Conservation (phyloP, 2,797 vertebrate genomes). For the Coreius guichenoti region DNA sequence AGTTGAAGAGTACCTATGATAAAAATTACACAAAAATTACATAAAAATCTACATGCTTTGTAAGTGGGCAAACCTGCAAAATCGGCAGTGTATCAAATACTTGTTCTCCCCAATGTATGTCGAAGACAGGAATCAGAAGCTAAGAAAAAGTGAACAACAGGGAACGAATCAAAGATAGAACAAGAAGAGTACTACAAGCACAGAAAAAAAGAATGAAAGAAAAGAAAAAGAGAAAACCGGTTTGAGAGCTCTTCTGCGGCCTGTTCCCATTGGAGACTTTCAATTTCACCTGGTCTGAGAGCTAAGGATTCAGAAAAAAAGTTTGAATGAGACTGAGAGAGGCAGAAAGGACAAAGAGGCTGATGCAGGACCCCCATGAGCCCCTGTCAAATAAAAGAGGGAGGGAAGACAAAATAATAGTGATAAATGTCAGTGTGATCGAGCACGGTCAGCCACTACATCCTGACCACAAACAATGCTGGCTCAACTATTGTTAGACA, state of each 20-base stretch:
- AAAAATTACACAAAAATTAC: too few relatives aligned
- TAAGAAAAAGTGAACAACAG: not conserved
- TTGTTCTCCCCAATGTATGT: too few relatives aligned
- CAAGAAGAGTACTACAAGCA: not conserved
- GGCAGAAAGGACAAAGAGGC: conserved; percentile 49
- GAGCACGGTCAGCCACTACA: conserved; percentile 32
- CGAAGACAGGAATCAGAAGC: not conserved
- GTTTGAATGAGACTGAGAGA: conserved; percentile 59
- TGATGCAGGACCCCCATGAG: conserved; percentile 62
- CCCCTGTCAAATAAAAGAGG: conserved; percentile 68
- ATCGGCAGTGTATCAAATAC: too few relatives aligned
- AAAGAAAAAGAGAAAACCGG: not conserved
- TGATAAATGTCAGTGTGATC: conserved; percentile 72
- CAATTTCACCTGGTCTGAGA: conserved; percentile 62
- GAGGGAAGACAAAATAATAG: conserved; percentile 67
- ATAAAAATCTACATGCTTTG: too few relatives aligned
- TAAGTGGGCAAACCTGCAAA: too few relatives aligned
- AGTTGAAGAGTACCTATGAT: too few relatives aligned
- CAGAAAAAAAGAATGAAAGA: not conserved
- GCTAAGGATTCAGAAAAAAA: not conserved
- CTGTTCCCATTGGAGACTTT: conserved; percentile 62
- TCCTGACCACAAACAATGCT: conserved; percentile 26
- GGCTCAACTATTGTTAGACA: conserved; percentile 60
- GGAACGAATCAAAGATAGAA: not conserved
- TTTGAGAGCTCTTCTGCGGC: not conserved